Conservation (phyloP, 2,888 invertebrate species). For the Agrilus mali region DNA sequence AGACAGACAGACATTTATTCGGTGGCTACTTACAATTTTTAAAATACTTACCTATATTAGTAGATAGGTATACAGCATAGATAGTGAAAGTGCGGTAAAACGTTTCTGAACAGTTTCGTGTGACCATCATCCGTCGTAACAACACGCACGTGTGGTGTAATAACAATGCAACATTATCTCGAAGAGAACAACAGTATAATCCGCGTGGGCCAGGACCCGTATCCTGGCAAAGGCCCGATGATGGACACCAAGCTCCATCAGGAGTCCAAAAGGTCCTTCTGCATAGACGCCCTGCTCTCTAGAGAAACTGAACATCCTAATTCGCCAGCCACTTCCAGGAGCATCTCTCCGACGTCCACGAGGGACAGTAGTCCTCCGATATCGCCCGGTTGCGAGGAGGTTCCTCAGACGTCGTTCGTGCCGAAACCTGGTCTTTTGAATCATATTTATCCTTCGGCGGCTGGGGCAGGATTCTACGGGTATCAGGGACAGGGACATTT, state of each 20-base stretch:
- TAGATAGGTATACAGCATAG: too few relatives aligned
- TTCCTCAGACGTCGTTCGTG: conserved; percentile 38
- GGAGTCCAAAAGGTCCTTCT: conserved; percentile 56
- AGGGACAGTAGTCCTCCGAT: conserved; percentile 72
- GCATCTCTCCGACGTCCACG: conserved; percentile 38
- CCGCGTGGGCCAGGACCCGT: conserved; percentile 16
- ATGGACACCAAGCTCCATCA: conserved; percentile 33
- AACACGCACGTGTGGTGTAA: not conserved
- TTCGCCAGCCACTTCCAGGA: conserved; percentile 28
- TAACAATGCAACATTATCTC: conserved; percentile 23
- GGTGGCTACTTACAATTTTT: too few relatives aligned
- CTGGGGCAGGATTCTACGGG: conserved; percentile 23
- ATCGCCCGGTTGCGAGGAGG: conserved; percentile 74
- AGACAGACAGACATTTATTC: too few relatives aligned
- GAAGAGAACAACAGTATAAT: conserved; percentile 20
- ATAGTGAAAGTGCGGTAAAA: too few relatives aligned
- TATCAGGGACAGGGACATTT: conserved; percentile 41
- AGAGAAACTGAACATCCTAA: conserved; percentile 25
- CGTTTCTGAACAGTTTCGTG: too few relatives aligned
- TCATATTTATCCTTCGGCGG: conserved; percentile 26
- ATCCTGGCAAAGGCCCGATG: conserved; percentile 22
- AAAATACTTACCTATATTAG: too few relatives aligned
- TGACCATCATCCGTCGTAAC: too few relatives aligned
- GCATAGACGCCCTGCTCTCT: conserved; percentile 79
- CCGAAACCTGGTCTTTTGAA: conserved; percentile 48